Conservation (phyloP, 2,888 invertebrate genomes). For the Lissonota sp. region DNA sequence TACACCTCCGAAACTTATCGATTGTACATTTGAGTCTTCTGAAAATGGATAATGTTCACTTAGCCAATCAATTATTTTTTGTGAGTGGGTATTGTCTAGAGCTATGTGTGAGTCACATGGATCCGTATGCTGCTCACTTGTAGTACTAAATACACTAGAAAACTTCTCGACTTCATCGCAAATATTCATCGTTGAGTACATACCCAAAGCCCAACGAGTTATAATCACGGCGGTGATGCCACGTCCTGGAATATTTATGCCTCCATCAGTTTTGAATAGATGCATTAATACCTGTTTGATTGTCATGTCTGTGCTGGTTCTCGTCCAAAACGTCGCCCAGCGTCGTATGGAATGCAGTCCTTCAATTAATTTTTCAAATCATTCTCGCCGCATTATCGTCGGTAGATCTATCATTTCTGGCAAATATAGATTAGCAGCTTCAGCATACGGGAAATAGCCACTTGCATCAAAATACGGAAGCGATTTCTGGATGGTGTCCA, state of each 20-base stretch:
- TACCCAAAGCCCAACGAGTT: too few species aligned
- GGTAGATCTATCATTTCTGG: too few species aligned
- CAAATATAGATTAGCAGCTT: too few species aligned
- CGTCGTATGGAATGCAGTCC: too few species aligned
- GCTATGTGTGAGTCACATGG: slow-evolving; percentile 13
- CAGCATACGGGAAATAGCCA: too few species aligned
- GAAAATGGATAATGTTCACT: slow-evolving; percentile 39
- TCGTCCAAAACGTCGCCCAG: slow-evolving; percentile 7
- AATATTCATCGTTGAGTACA: not conserved
- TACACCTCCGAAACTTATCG: slow-evolving; percentile 53
- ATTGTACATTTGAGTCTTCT: slow-evolving; percentile 21
- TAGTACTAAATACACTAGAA: slow-evolving; percentile 20
- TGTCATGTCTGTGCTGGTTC: slow-evolving; percentile 6
- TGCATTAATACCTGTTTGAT: slow-evolving; percentile 3
- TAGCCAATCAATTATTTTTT: slow-evolving; percentile 18
- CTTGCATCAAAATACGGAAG: too few species aligned
- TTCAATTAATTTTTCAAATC: too few species aligned
- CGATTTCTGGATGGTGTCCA: too few species aligned
- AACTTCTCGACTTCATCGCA: slow-evolving; percentile 14
- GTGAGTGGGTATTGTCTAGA: slow-evolving; percentile 20
- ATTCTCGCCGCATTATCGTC: too few species aligned
- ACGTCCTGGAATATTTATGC: slow-evolving; percentile 9
- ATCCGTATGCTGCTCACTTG: slow-evolving; percentile 22
- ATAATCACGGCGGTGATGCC: too few species aligned
- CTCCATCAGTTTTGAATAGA: slow-evolving; percentile 13